phyloP scores from a whole-genome alignment of 2,113 vertebrate species.

The Barbus barbus region DNA sequence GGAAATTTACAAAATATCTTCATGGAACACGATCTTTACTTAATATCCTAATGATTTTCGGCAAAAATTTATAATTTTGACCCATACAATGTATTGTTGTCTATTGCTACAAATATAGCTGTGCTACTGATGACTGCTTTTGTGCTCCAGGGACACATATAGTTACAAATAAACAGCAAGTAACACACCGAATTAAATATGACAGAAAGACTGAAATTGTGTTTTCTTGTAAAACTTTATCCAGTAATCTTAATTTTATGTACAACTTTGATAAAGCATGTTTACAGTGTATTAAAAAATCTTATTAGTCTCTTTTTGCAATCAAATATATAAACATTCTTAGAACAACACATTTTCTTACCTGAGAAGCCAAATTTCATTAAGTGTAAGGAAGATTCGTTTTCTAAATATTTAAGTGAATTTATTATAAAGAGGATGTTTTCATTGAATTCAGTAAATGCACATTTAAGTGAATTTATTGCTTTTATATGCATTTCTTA shows the following conservation, averaged over 20 bases:
- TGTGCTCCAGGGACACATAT: background rate
- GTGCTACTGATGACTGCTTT: too few species aligned
- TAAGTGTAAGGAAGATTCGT: background rate
- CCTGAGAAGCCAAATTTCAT: background rate
- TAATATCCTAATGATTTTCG: too few species aligned
- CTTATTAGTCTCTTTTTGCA: background rate
- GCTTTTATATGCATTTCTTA: background rate
- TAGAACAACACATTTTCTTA: too few species aligned
- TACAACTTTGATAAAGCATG: too few species aligned
- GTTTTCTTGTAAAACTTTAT: background rate
- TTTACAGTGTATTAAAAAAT: too few species aligned
- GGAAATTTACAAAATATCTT: too few species aligned
- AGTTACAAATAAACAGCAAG: background rate
- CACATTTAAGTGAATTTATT: background rate
- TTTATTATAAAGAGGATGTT: too few species aligned
- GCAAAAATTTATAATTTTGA: too few species aligned
- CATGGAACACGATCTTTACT: too few species aligned
- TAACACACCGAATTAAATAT: background rate
- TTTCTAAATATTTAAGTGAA: background rate
- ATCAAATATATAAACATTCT: background rate
- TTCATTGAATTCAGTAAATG: too few species aligned
- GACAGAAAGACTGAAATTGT: background rate
- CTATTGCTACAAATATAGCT: background rate
- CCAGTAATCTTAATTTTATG: too few species aligned
- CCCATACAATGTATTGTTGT: too few species aligned